Evolutionary conservation across 2,113 vertebrate genomes (phyloP), one percentile per base, ranked within the genome.

Genomic region (Malurus alboscapulatus): DNA sequence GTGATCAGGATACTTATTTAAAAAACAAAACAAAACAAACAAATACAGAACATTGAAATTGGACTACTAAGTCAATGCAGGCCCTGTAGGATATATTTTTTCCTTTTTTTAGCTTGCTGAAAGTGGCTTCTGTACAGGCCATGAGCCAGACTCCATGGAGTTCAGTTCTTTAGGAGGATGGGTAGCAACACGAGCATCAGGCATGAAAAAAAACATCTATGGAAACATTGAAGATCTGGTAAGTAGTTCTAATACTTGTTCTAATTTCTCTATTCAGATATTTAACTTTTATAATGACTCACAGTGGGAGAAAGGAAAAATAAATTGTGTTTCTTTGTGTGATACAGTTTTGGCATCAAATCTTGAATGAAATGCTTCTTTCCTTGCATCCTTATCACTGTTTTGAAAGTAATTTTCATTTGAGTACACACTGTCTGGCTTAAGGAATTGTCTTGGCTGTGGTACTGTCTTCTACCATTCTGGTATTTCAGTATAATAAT

Each of bases 191-290:
- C 98, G 99, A 89, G 99, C 99, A 54, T 99, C 99, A 30, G 99
- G 99, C 97, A 99, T 99, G 99, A 99, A 99, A 97, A 99, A 99
- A 96, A 99, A 99, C 96, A 98, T 99, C 97, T 99, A 99, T 66
- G 99, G 99, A 97, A 99, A 99, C 98, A 99, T 99, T 69, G 99
- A 99, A 96, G 99, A 99, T 97, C 97, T 99, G 98, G 99, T 99
- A 97, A 97, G 69, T 73, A 58, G 67, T 72, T 96, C 27, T 61
- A 68, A 53, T 82, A 57, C 1, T 83, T 83, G 42, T 59, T 61
- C n/a, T 34, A 48, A 20, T 73, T 45, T 30, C 44, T 73, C 10
- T 72, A 5, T 42, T 90, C 24, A 18, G 21, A 24, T n/a, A n/a
- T 19, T 72, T 88, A 63, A 80, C 12, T 59, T 50, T 6, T 36